Conservation (phyloP, 2,797 vertebrate species). For the Amblyopsis hoosieri region DNA sequence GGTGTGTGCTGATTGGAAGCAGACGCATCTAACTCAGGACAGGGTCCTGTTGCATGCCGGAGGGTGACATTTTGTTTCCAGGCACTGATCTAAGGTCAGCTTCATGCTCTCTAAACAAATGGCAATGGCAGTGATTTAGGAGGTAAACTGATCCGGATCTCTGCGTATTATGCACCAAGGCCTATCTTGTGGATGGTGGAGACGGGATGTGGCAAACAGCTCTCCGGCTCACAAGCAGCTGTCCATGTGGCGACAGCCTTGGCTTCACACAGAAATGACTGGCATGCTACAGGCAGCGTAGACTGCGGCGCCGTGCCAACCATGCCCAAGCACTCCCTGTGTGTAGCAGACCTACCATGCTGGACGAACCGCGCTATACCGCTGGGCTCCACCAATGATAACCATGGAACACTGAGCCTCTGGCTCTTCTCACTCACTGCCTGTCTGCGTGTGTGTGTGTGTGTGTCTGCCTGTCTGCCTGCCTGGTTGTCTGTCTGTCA, state of each 20-base stretch:
- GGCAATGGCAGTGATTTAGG: slow-evolving; percentile 51
- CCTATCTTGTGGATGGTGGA: slow-evolving; percentile 38
- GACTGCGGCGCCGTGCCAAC: slow-evolving; percentile 62
- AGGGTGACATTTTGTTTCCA: slow-evolving; percentile 69
- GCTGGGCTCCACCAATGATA: slow-evolving; percentile 55
- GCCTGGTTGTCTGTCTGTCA: not conserved
- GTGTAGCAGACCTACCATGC: slow-evolving; percentile 34
- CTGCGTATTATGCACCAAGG: slow-evolving; percentile 27
- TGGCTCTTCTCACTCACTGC: slow-evolving; percentile 1
- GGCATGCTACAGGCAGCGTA: slow-evolving; percentile 69
- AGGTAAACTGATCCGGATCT: slow-evolving; percentile 48
- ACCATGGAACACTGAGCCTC: slow-evolving; percentile 19
- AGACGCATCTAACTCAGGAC: slow-evolving; percentile 70
- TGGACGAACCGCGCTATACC: slow-evolving; percentile 49
- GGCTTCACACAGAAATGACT: slow-evolving; percentile 76
- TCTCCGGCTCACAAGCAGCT: slow-evolving; percentile 77
- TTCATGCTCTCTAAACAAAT: slow-evolving; percentile 52
- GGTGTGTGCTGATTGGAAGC: slow-evolving; percentile 76
- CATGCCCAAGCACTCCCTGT: slow-evolving; percentile 61
- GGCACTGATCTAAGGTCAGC: slow-evolving; percentile 58
- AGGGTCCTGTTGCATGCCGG: slow-evolving; percentile 52
- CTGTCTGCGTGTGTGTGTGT: not conserved
- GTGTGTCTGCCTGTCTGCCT: slow-evolving; percentile 1
- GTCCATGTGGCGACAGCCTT: slow-evolving; percentile 79
- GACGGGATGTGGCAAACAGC: slow-evolving; percentile 49